Conservation (phyloP, 1,140 invertebrate species). For the Capitella teleta region DNA sequence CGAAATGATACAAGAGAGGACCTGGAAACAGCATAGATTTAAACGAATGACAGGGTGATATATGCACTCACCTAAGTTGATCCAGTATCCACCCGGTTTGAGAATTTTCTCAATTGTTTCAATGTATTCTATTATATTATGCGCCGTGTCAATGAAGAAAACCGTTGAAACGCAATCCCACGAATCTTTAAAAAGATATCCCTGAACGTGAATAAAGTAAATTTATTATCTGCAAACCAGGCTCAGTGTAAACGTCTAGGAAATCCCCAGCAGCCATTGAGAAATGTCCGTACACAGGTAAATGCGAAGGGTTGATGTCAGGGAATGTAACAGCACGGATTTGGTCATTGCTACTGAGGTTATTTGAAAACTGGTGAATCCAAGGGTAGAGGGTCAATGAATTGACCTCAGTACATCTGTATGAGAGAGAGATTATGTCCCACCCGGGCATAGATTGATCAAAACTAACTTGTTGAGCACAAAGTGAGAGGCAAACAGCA, state of each 20-base stretch:
- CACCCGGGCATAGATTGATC: not conserved
- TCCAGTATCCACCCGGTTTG: conserved; percentile 58
- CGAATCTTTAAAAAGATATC: conserved; percentile 42
- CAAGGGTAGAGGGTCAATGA: conserved; percentile 72
- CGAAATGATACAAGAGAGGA: conserved; percentile 87
- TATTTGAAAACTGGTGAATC: conserved; percentile 87
- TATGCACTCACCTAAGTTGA: conserved; percentile 41
- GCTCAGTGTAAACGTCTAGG: conserved; percentile 60
- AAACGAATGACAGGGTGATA: not conserved
- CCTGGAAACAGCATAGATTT: conserved; percentile 49
- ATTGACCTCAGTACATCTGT: not conserved
- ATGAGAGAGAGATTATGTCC: not conserved
- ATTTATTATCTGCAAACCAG: conserved; percentile 23
- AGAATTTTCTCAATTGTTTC: conserved; percentile 87
- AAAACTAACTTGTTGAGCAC: conserved; percentile 69
- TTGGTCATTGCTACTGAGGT: conserved; percentile 69
- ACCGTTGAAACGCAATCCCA: conserved; percentile 93
- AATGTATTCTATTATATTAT: conserved; percentile 88
- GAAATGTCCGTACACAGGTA: conserved; percentile 59
- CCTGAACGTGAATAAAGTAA: not conserved
- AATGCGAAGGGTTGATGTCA: conserved; percentile 68
- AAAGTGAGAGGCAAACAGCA: conserved; percentile 93
- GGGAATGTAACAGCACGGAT: conserved; percentile 69
- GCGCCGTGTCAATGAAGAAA: conserved; percentile 97
- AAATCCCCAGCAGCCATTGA: conserved; percentile 95